Percentiles rank a stretch among this genome's conserved stretches.
These are phyloP conservation scores for Scortum barcoo DNA, from an alignment of 2,113 vertebrate genomes.

Conservation along the genomic window DNA sequence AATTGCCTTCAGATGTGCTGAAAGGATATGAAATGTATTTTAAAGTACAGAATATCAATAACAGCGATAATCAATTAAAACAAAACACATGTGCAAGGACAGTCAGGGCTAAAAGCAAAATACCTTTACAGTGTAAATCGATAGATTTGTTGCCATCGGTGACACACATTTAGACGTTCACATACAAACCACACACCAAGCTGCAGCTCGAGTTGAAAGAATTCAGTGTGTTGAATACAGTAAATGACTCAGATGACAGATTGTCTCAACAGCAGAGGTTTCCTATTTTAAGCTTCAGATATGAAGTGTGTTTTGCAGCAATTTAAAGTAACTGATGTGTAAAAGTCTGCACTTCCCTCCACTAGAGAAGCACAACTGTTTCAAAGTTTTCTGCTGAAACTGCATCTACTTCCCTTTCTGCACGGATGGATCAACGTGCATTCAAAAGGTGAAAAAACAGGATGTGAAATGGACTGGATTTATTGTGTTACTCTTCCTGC, in stretches of 20 bases:
- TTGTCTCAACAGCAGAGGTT: slow-evolving; percentile 54
- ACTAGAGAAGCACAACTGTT: slow-evolving; percentile 1
- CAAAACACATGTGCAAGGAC: slow-evolving; percentile 68
- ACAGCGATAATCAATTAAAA: slow-evolving; percentile 63
- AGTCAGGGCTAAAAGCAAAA: slow-evolving; percentile 64
- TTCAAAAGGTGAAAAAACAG: slow-evolving; percentile 59
- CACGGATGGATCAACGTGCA: neutral
- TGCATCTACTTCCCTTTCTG: slow-evolving; percentile 3
- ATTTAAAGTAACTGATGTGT: slow-evolving; percentile 26
- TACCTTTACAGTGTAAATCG: slow-evolving; percentile 73
- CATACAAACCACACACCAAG: slow-evolving; percentile 27
- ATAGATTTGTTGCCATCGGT: slow-evolving; percentile 54
- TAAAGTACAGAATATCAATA: slow-evolving; percentile 57
- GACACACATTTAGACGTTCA: slow-evolving; percentile 44
- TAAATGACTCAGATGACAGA: slow-evolving; percentile 61
- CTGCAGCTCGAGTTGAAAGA: slow-evolving; percentile 46
- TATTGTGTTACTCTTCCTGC: slow-evolving; percentile 58
- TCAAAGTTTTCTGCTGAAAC: slow-evolving; percentile 13
- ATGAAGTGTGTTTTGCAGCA: neutral
- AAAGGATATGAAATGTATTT: slow-evolving; percentile 76
- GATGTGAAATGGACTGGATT: slow-evolving; percentile 61
- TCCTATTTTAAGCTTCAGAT: slow-evolving; percentile 23
- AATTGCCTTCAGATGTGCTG: slow-evolving; percentile 37
- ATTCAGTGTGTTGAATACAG: slow-evolving; percentile 74
- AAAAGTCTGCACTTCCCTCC: neutral